Evolutionary conservation across 2,888 invertebrate species (phyloP).

Genomic region (Drosophila heteroneura): DNA sequence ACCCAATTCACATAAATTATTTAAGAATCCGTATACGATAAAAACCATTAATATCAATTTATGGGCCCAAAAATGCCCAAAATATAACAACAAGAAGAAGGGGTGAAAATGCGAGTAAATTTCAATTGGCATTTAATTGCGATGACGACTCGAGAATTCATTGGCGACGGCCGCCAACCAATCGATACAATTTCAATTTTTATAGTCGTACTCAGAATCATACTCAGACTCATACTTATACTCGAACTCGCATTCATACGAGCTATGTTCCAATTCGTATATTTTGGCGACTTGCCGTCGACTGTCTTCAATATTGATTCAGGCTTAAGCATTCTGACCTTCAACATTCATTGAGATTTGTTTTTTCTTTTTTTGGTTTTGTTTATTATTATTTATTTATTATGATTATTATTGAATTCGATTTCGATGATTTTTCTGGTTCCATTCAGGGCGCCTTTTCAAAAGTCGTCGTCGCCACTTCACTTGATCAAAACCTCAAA

Average conservation of each 20-base stretch:
- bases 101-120: slow-evolving; percentile 47
- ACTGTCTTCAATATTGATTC: slow-evolving; percentile 70
- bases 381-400: slow-evolving; percentile 61
- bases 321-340: slow-evolving; percentile 80
- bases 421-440: slow-evolving; percentile 52
- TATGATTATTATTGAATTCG: slow-evolving; percentile 67
- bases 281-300: slow-evolving; percentile 38
- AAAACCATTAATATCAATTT: slow-evolving; percentile 74
- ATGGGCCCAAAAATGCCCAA: slow-evolving; percentile 25
- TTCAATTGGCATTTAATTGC: slow-evolving; percentile 80
- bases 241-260: slow-evolving; percentile 13
- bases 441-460: slow-evolving; percentile 49
- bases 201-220: slow-evolving; percentile 15
- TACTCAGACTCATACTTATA: slow-evolving; percentile 2
- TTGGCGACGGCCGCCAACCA: slow-evolving; percentile 66
- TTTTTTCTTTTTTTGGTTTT: not conserved
- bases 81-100: slow-evolving; percentile 24
- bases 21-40: slow-evolving; percentile 38
- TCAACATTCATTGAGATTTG: slow-evolving; percentile 77
- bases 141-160: slow-evolving; percentile 63
- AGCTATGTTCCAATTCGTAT: slow-evolving; percentile 7
- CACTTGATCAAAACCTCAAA: slow-evolving; percentile 30
- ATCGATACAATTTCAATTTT: slow-evolving; percentile 72
- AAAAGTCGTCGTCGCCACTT: slow-evolving; percentile 42
- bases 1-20: slow-evolving; percentile 61